Evolutionary conservation across 2,113 vertebrate species (phyloP).

Genomic region (Rhinopomastus cyanomelas): DNA sequence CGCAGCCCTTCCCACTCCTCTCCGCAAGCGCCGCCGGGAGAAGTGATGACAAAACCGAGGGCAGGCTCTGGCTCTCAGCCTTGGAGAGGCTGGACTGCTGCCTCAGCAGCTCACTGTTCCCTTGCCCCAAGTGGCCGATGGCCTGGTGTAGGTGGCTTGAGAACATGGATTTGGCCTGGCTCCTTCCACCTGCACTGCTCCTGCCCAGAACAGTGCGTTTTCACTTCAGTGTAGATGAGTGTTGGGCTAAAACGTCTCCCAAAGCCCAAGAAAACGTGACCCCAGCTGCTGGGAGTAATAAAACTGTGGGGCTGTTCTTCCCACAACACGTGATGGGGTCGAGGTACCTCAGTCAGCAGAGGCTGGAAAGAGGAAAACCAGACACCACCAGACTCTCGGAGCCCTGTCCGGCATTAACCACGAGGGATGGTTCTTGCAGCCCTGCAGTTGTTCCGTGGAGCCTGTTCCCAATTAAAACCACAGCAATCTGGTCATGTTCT

Average conservation of each 20-base stretch:
- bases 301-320: neutral
- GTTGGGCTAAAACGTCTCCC: neutral
- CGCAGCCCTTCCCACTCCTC: neutral
- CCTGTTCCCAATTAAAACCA: neutral
- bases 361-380: neutral
- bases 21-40: neutral
- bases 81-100: neutral
- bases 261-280: neutral
- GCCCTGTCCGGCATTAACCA: fast-evolving
- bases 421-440: neutral
- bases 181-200: neutral
- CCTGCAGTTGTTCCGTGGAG: neutral
- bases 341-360: neutral
- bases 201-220: neutral
- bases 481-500: neutral
- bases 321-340: fast-evolving
- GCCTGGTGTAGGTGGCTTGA: neutral
- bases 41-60: neutral
- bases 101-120: too few species aligned
- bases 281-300: neutral
- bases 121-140: neutral
- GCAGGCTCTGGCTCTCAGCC: neutral
- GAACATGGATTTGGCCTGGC: neutral
- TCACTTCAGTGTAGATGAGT: neutral
- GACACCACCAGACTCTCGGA: neutral